Conservation (phyloP, 53 echinoderm and acorn worm genomes). For the Crossaster papposus region DNA sequence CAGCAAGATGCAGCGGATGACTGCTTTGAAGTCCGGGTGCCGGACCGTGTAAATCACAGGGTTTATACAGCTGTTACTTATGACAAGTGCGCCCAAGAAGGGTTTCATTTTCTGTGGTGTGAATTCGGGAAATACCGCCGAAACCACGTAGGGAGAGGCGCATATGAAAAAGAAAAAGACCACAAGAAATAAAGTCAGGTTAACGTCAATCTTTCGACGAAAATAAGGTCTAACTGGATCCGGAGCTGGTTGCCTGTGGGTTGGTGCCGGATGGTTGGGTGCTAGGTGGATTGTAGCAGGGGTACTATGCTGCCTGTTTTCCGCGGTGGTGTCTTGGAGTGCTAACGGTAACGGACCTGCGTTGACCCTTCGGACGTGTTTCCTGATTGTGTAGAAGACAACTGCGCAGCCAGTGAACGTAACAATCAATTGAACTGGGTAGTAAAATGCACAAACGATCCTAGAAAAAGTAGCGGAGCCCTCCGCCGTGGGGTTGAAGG, state of each 20-base stretch:
- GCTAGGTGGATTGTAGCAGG: too few relatives aligned
- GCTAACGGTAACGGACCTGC: neutral
- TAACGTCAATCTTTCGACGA: neutral
- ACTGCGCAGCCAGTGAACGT: neutral
- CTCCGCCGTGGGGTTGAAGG: neutral
- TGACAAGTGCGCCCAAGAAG: neutral
- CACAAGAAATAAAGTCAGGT: neutral
- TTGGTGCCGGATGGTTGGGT: too few relatives aligned
- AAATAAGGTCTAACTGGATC: neutral
- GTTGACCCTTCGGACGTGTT: neutral
- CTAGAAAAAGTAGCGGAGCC: neutral
- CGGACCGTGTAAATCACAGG: slow-evolving; percentile 12
- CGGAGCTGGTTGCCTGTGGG: too few relatives aligned
- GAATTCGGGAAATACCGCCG: neutral
- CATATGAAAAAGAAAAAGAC: neutral
- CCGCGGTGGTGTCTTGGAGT: too few relatives aligned
- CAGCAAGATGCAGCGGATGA: neutral
- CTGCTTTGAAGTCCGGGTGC: slow-evolving; percentile 22
- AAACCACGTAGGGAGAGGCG: neutral
- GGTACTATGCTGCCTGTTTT: too few relatives aligned
- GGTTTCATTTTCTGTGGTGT: neutral
- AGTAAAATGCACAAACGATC: neutral
- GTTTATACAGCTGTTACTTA: slow-evolving; percentile 11
- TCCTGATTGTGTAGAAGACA: neutral
- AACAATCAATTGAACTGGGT: slow-evolving; percentile 7